Evolutionary conservation across 2,797 vertebrate species (phyloP).

Genomic region (Pelochelys cantorii): DNA sequence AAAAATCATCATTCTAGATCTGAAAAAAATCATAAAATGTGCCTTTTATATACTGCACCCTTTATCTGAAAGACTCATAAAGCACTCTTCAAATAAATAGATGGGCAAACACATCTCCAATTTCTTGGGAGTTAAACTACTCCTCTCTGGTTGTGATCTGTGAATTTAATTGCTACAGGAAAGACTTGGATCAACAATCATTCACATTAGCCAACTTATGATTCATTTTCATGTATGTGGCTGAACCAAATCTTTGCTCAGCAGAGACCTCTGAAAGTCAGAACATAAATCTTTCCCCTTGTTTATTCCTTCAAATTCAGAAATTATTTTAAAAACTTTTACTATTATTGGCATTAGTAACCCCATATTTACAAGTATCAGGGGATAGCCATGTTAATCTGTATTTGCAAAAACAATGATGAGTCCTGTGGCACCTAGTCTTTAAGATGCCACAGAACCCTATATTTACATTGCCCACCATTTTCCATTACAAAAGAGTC

Average conservation of each 20-base stretch:
- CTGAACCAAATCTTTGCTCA: background rate
- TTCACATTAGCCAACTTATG: background rate
- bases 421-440: too few species aligned
- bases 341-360: slow-evolving; percentile 2
- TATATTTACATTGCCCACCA: background rate
- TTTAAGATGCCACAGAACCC: too few species aligned
- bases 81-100: background rate
- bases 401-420: too few species aligned
- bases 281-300: background rate
- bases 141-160: background rate
- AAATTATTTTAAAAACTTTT: background rate
- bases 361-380: too few species aligned
- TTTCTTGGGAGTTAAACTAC: background rate
- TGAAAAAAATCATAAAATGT: background rate
- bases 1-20: background rate
- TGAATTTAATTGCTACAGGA: background rate
- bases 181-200: background rate
- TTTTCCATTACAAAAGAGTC: slow-evolving; percentile 9
- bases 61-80: background rate
- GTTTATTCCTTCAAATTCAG: background rate
- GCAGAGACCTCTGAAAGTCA: background rate
- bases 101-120: background rate
- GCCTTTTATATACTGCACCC: background rate
- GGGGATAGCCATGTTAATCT: too few species aligned
- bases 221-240: background rate